Base-by-base conservation (phyloP, 2,888 invertebrate genomes). In the Nymphalis urticae region DNA sequence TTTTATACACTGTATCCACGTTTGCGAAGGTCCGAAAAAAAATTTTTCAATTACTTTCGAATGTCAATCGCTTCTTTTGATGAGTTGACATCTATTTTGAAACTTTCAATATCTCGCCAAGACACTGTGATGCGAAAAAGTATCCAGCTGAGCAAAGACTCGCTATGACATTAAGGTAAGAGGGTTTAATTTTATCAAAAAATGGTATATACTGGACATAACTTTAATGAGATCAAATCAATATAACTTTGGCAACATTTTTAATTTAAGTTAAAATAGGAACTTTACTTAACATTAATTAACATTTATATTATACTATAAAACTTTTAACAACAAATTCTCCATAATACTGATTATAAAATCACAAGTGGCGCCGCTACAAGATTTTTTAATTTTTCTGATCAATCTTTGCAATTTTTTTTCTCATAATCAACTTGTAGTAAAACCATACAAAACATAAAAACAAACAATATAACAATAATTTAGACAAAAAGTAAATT, bases 51-150 rank as follows among this genome's bases (percentile, higher is more conserved):
- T 48, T 62, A 62, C 32, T 62, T 48, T 50, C 62, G 62, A 62
- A 62, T 62, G 62, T 62, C 62, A 48, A 50, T 62, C 51, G 48
- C 48, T 50, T 62, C 62, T 21, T 62, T 64, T 56, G 64, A 64
- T 54, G 64, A 64, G 64, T 56, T 64, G 36, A 59, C 58, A 36
- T 32, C 58, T 59, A 59, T 59, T 36, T 59, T 59, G 42, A 36
- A 59, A 59, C 32, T 36, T 36, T 59, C 59, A 59, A 59, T 59
- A 59, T 59, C 42, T 59, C 59, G 59, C 59, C 59, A 59, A 59
- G 59, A 59, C 36, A 59, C 59, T 59, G 36, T 42, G 36, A 59
- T 42, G 36, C 42, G 59, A 59, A 59, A 59, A 59, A 59, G 59
- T 36, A 59, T 59, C 36, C 59, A 36, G 59, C 59, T 59, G 59